These are phyloP conservation scores for honey bee (Apis mellifera) DNA, from an alignment of 1,140 invertebrate genomes.

Conservation along the genomic window Amel_HAv3.1 CM009942.2:6411001-6411500, in stretches of 20 bases:
- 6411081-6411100: not conserved
- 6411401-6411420: too few relatives aligned
- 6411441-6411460: too few relatives aligned
- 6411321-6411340: not conserved
- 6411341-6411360: not conserved
- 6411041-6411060: conserved; percentile 23
- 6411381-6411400: too few relatives aligned
- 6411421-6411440: too few relatives aligned
- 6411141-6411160: not conserved
- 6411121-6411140: not conserved
- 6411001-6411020: conserved; percentile 32
- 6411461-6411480: too few relatives aligned
- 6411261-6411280: too few relatives aligned
- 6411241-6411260: conserved; percentile 67
- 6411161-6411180: not conserved
- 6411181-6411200: conserved; percentile 16
- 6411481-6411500: too few relatives aligned
- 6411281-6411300: conserved; percentile 39
- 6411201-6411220: conserved; percentile 62
- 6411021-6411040: conserved; percentile 48
- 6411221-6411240: conserved; percentile 68
- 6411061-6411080: not conserved
- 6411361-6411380: too few relatives aligned
- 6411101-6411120: not conserved
- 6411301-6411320: not conserved